Evolutionary conservation across 2,113 vertebrate species (phyloP), one percentile per base, ranked within the genome.

Genomic region (Acrocephalus kingi): DNA sequence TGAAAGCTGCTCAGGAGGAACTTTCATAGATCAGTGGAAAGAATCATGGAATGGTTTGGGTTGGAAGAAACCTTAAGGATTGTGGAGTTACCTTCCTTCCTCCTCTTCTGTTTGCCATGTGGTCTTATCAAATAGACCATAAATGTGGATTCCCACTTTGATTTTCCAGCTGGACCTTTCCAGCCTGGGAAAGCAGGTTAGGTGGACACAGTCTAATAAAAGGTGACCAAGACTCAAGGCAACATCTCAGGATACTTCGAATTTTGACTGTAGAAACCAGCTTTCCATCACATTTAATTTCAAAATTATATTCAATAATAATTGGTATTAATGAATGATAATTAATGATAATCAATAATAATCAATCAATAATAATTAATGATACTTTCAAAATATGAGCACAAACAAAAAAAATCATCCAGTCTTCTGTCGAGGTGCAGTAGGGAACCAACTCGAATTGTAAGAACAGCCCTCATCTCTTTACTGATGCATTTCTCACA

Each of bases 1-100:
- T 35, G 11, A 30, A 56, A 87, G 20, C 9, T 27, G 4, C 35
- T 75, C 45, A 54, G 8, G 10, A 48, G 33, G 15, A 11, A 1
- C 3, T 2, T 17, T 75, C 0, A 0, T 12, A 6, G 4, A 35
- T 23, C 25, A 33, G 5, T 15, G 9, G 49, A 33, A 75, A 62
- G 37, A 39, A 21, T 39, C 22, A 74, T 23, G 35, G 86, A 33
- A 73, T 55, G 41, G 25, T 49, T 83, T 83, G 30, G 5, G 27
- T 23, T 22, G n/a, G n/a, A 49, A 76, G 35, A 14, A 21, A 69
- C 25, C 14, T 62, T 28, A 35, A 46, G 7, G 24, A 41, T 31
- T 9, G 1, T 5, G 7, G 15, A 13, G 9, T 76, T 83, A 13
- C 8, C 16, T 69, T 20, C 4, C 15, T 91, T 43, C 5, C 6